Evolutionary conservation across 2,113 vertebrate species (phyloP), one percentile per base, ranked within the genome.

Genomic region (Amphiprion percula): DNA sequence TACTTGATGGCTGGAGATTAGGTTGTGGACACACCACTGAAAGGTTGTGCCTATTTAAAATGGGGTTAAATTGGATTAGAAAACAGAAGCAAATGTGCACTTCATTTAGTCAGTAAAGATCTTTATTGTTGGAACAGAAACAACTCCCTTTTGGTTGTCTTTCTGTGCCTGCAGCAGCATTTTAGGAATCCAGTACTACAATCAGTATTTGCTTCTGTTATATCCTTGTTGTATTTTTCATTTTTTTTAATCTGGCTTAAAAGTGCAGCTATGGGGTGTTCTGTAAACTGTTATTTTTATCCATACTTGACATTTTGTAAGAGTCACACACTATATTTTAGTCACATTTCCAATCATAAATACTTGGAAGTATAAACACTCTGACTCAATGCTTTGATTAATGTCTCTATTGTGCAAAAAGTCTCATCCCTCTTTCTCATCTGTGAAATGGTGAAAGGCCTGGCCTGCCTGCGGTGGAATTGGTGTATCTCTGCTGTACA

Each of bases 1-100:
- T 46, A 9, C 0, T 24, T 28, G 59, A 82, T 80, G 61, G 64
- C 67, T n/a, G 49, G 70, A 83, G 90, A 86, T 87, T 86, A 90
- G 2, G 1, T 53, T 87, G 85, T 77, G 75, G 73, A 87, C 80
- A 78, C 68, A 74, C 19, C 3, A 11, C 52, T 56, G 24, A 80
- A 50, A 79, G 70, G 54, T 66, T 52, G 15, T 30, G 61, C 73
- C 54, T 65, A 3, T 86, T 75, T 71, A 37, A 60, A 33, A 7
- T 46, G 24, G 61, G 74, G 39, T 80, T 50, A 68, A 54, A 19
- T 54, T 59, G 46, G 71, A 70, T 77, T 81, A 52, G 53, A 19
- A 64, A 87, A 82, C 85, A 85, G 85, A 65, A 83, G 87, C 74
- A 56, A 37, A 24, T 50, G 46, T 55, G 55, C 75, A 68, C 76